A percentile compares a stretch with the other conserved stretches of the same genome.
These are phyloP conservation scores for Furnarius figulus DNA, from an alignment of 2,113 vertebrate species.

Conservation along the genomic window DNA sequence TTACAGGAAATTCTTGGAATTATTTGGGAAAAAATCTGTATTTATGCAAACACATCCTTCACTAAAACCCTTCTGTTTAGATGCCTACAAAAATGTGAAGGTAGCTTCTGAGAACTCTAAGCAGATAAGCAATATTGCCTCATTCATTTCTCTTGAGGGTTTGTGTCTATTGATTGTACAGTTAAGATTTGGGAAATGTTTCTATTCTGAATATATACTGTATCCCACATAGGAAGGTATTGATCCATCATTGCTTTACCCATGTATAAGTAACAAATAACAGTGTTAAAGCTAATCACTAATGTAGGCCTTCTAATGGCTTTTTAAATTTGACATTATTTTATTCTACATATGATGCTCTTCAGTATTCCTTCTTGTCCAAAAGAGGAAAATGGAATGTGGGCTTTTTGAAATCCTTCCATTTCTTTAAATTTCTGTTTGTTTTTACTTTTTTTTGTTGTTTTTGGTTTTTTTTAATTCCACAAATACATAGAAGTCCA, in stretches of 20 bases:
- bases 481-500: background rate
- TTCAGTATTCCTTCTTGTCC: background rate
- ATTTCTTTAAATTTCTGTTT: background rate
- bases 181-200: background rate
- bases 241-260: background rate
- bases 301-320: background rate
- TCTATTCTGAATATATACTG: background rate
- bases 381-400: background rate
- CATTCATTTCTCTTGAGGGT: background rate
- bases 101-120: background rate
- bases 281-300: background rate
- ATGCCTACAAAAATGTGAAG: background rate
- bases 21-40: background rate
- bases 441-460: background rate
- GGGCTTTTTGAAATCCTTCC: background rate
- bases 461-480: background rate
- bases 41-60: background rate
- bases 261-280: background rate
- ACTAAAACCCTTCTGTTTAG: background rate
- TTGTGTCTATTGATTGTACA: background rate
- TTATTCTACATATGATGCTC: background rate
- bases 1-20: background rate
- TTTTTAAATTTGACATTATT: background rate
- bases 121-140: background rate
- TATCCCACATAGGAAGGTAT: background rate